Conservation (phyloP, 2,888 invertebrate genomes). For the Craniophora ligustri region DNA sequence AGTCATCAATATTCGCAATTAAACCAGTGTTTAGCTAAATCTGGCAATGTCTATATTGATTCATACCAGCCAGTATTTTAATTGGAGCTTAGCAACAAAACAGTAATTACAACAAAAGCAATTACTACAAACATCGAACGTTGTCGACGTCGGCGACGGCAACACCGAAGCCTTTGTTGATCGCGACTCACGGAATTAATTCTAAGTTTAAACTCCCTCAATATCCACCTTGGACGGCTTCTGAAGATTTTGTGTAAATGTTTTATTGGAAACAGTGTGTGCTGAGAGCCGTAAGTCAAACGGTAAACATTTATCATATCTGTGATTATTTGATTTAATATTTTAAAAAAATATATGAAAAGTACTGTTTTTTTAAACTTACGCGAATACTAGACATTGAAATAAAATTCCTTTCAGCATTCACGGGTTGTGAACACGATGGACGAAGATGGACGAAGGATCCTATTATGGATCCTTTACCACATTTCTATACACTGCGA, state of each 20-base stretch:
- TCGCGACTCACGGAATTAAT: conserved; percentile 29
- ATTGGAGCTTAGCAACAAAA: conserved; percentile 27
- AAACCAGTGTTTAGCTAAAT: background rate
- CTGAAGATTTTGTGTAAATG: conserved; percentile 23
- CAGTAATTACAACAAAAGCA: conserved; percentile 29
- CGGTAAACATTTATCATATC: too few species aligned
- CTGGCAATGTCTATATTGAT: conserved; percentile 12
- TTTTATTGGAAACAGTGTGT: background rate
- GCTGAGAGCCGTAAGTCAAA: background rate
- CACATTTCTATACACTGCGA: too few species aligned
- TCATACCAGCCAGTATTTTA: conserved; percentile 15
- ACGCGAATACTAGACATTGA: too few species aligned
- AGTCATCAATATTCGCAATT: too few species aligned
- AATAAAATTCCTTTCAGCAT: too few species aligned
- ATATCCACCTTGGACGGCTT: conserved; percentile 17
- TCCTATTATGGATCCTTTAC: too few species aligned
- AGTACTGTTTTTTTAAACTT: too few species aligned
- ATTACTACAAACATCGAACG: conserved; percentile 12
- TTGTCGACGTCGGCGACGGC: conserved; percentile 2
- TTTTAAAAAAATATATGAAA: too few species aligned
- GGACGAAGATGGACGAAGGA: too few species aligned
- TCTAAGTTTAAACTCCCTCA: conserved; percentile 30
- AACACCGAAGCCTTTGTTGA: conserved; percentile 29
- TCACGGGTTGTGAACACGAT: too few species aligned
- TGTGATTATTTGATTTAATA: too few species aligned